Evolutionary conservation across 2,113 vertebrate genomes (phyloP), one percentile per base, ranked within the genome.

Genomic region (Cebus imitator): DNA sequence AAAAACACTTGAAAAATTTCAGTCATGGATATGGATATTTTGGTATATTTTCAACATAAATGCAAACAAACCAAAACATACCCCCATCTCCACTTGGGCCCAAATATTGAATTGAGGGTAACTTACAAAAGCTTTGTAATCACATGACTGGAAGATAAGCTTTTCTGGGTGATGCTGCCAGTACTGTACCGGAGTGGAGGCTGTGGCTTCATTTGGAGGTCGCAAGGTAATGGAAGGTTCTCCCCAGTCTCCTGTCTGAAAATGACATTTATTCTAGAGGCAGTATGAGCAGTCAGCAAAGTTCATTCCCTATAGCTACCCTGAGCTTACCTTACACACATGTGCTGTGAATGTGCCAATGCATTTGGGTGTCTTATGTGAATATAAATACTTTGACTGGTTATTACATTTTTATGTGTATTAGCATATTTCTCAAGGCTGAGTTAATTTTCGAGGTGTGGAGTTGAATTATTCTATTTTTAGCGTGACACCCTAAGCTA

Each of bases 51-150:
- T 91, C 55, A 95, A 4, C 30, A 52, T 25, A 32, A 90, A 76
- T 17, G 35, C 1, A 86, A 88, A 86, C 18, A 78, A 57, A 37
- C 10, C 8, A 27, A 45, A n/a, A 4, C 35, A 32, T 1, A 30
- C 16, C 32, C 50, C 89, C 43, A 5, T 18, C 43, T 82, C 85
- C 12, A 27, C 8, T 48, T 43, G 91, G 90, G 90, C 23, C 52
- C 94, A 96, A 84, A 27, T 21, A 87, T 16, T 50, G 6, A 72
- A 96, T 82, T 57, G 80, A 57, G 48, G 37, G 78, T 94, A 50
- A 99, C 99, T 99, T 99, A 99, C 99, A 95, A 99, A 99, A 97
- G 99, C 99, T 98, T 99, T 99, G 95, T 99, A 99, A 98, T 99
- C 99, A 9, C 99, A 99, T 0, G 99, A 99, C 98, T 99, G 99